Conservation (phyloP, 2,113 vertebrate species). For the Pollachius pollachius region DNA sequence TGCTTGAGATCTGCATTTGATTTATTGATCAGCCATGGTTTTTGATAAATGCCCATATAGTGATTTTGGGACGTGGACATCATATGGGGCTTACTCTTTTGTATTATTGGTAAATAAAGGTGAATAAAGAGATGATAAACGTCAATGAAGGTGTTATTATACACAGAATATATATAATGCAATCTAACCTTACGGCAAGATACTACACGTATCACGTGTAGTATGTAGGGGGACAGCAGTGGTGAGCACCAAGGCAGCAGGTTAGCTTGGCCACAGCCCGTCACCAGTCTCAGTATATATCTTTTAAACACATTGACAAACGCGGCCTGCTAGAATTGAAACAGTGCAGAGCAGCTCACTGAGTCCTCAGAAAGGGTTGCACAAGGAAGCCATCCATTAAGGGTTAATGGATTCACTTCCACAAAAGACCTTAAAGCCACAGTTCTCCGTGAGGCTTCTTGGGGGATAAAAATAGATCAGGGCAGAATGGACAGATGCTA, state of each 20-base stretch:
- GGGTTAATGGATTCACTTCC: conserved; percentile 75
- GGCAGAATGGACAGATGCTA: conserved; percentile 69
- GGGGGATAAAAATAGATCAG: conserved; percentile 73
- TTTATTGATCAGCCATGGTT: too few species aligned
- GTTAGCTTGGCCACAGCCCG: conserved; percentile 34
- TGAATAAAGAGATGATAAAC: too few species aligned
- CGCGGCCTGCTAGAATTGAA: conserved; percentile 31
- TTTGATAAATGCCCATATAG: too few species aligned
- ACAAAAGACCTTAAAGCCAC: conserved; percentile 76
- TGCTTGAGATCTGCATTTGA: too few species aligned
- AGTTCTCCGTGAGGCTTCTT: conserved; percentile 64
- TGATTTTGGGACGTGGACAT: too few species aligned
- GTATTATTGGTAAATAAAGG: too few species aligned
- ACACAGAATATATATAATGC: too few species aligned
- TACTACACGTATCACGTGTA: not conserved
- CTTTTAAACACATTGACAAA: conserved; percentile 32
- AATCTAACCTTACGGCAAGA: conserved; percentile 8
- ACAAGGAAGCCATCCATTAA: conserved; percentile 66
- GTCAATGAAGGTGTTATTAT: too few species aligned
- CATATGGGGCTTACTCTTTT: too few species aligned
- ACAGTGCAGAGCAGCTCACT: conserved; percentile 41
- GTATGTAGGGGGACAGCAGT: conserved; percentile 25
- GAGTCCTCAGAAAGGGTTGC: conserved; percentile 42
- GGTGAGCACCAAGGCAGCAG: conserved; percentile 35
- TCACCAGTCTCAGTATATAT: conserved; percentile 29